phyloP scores from a whole-genome alignment of 1,140 invertebrate species.

The Megalopta genalis region DNA sequence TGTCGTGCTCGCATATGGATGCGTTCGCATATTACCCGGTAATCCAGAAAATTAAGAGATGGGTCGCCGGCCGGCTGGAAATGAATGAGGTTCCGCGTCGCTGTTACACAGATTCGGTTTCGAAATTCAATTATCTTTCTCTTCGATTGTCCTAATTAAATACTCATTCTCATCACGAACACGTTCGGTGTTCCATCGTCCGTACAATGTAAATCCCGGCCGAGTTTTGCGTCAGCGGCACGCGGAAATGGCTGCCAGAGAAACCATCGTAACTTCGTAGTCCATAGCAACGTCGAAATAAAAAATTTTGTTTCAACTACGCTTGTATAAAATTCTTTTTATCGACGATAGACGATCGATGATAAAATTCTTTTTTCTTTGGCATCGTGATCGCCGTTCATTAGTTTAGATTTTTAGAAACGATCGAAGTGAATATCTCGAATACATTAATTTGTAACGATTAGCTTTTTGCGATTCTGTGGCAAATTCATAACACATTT shows the following conservation, averaged over 20 bases:
- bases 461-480: no score
- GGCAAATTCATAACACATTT: no score
- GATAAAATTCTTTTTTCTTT: no score
- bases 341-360: no score
- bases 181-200: slow-evolving; percentile 30
- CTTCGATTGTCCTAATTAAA: slow-evolving; percentile 70
- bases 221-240: slow-evolving; percentile 54
- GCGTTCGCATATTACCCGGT: slow-evolving; percentile 65
- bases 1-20: slow-evolving; percentile 30
- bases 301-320: no score
- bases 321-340: not conserved
- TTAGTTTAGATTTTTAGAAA: no score
- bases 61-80: slow-evolving; percentile 48
- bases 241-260: not conserved
- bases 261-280: not conserved
- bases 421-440: no score
- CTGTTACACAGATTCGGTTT: slow-evolving; percentile 61
- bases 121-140: slow-evolving; percentile 73
- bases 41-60: slow-evolving; percentile 72
- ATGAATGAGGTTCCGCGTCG: slow-evolving; percentile 56
- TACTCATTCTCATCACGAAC: slow-evolving; percentile 64
- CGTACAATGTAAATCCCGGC: slow-evolving; percentile 51
- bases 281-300: no score
- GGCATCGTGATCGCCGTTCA: no score
- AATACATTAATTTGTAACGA: no score